Evolutionary conservation across 2,113 vertebrate species (phyloP), one percentile per base, ranked within the genome.

Genomic region (Saccopteryx bilineata): DNA sequence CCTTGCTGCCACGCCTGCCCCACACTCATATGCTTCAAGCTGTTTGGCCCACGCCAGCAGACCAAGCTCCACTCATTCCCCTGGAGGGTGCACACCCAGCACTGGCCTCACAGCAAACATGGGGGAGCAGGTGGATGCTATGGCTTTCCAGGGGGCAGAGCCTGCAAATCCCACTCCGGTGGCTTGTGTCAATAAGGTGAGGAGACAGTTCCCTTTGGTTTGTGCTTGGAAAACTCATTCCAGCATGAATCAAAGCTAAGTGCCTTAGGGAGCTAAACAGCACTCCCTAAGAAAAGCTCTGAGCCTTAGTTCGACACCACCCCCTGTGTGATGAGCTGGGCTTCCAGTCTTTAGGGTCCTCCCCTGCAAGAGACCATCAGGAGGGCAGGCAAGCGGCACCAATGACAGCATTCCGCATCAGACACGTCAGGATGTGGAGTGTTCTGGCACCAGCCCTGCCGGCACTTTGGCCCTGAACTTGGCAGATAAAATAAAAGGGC

Each of bases 361-460:
- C 50, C 52, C 54, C 4, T 28, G 5, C 9, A n/a, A n/a, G 12
- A 74, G 54, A 28, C 54, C 24, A 9, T 5, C 0, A 21, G 31
- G 19, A 68, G 61, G 28, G 54, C 14, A 31, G 33, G 8, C 2
- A 11, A 68, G 13, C 0, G 11, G 60, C n/a, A 5, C 13, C 11
- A 21, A 39, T 5, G n/a, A 33, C n/a, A 33, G 14, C 0, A 0
- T 10, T 31, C 9, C 3, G 1, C 14, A 21, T 13, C 39, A n/a
- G 26, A 52, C 12, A 39, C 9, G 12, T 1, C 11, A 31, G 66
- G 23, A 56, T n/a, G 48, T 0, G 13, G 33, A 65, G 19, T 6
- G 54, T 33, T 2, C 79, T 0, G 17, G 23, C 12, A 5, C 39
- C 0, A 2, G 61, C 14, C 87, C 83, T 61, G n/a, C 21, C 0